Base-by-base conservation (phyloP, 2,113 vertebrate species). In the Centrocercus urophasianus region DNA sequence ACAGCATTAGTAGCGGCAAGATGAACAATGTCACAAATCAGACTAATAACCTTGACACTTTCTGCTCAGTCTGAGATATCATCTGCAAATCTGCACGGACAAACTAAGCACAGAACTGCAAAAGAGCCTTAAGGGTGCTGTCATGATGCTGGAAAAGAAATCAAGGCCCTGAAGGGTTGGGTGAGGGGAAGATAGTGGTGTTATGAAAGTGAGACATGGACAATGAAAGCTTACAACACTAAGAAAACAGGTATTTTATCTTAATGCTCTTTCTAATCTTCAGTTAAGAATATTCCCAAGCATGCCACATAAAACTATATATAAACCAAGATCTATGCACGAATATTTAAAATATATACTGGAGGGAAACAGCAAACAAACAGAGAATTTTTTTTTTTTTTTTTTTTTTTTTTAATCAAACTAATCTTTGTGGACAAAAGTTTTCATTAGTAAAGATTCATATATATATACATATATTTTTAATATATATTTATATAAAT, bases 41-140 rank as follows among this genome's bases (percentile, higher is more conserved):
- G 76, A 90, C 84, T 93, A 89, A 86, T 27, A 81, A 75, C 42
- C 61, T 60, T 56, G 70, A 75, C 42, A 21, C 85, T 78, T 82
- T 57, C 73, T 89, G 69, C 88, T 63, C 50, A 67, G 34, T 36
- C 45, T 60, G 50, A 3, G n/a, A 89, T 20, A 43, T 43, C 38
- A 90, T 93, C 65, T 78, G 75, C 38, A 94, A 83, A 88, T 70
- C 67, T 32, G 21, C 66, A 80, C 14, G 45, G 71, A 64, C 36
- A 91, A 82, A 88, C 32, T 20, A 82, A 82, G 38, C 42, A 70
- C 6, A 64, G n/a, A 87, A 30, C 27, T 71, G 36, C 24, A 67
- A 63, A 89, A 71, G 11, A 17, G 52, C 61, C 61, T 87, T 60
- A 78, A 78, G 74, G 42, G 61, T n/a, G 66, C 36, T 71, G 50